phyloP scores from a whole-genome alignment of 23 tunicate species.

The Clavelina lepadiformis region DNA sequence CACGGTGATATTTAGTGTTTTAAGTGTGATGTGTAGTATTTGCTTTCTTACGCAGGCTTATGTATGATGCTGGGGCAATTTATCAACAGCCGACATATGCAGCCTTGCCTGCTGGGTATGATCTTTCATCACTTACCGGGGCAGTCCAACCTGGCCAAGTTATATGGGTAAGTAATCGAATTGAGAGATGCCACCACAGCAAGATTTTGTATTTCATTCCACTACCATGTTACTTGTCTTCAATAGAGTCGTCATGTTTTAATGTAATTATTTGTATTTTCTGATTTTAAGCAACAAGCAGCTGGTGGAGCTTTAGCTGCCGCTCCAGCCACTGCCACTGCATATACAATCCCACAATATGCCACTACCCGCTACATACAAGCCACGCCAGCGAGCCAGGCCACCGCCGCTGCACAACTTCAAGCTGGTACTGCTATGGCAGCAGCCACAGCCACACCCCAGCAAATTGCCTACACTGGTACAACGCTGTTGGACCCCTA shows the following conservation, averaged over 20 bases:
- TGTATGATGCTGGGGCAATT: slow-evolving; percentile 38
- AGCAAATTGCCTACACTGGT: slow-evolving; percentile 31
- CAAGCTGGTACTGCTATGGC: slow-evolving; percentile 61
- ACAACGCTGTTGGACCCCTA: slow-evolving; percentile 73
- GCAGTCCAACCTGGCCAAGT: slow-evolving; percentile 35
- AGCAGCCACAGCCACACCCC: slow-evolving; percentile 59
- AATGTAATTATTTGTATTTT: no score
- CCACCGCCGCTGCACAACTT: slow-evolving; percentile 56
- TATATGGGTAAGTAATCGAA: slow-evolving; percentile 41
- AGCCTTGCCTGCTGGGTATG: slow-evolving; percentile 43
- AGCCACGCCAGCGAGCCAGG: slow-evolving; percentile 57
- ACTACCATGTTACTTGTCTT: no score
- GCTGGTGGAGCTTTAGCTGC: slow-evolving; percentile 24
- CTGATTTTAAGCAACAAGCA: slow-evolving; percentile 5
- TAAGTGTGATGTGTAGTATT: no score
- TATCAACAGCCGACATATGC: slow-evolving; percentile 29
- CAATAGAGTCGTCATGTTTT: no score
- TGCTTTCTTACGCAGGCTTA: slow-evolving; percentile 17
- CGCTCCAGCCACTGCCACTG: slow-evolving; percentile 53
- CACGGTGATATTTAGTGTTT: background rate
- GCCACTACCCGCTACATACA: slow-evolving; percentile 50
- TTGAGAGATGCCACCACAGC: background rate
- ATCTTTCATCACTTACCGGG: slow-evolving; percentile 20
- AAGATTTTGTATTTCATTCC: background rate
- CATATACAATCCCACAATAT: slow-evolving; percentile 59